Evolutionary conservation across 2,888 invertebrate species (phyloP), one percentile per base, ranked within the genome.

Genomic region (Liodrosophila aerea): DNA sequence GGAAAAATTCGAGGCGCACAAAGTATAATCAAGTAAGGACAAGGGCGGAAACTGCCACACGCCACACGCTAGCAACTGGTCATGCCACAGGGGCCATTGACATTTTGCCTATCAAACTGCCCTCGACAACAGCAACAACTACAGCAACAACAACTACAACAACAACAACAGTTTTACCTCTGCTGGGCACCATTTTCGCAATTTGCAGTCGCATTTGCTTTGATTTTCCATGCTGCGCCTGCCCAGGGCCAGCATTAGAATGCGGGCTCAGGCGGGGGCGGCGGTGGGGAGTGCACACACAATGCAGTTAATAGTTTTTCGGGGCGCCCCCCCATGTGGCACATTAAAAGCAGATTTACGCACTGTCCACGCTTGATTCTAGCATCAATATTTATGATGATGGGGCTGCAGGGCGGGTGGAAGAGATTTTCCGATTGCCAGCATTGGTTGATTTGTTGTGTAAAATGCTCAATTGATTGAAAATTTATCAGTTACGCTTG

Each of bases 291-390:
- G 11, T 1, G 11, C 33, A 15, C 47, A 37, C 45, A 27, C 39
- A 60, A 64, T 85, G 77, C 85, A 82, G 75, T 67, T 77, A 77
- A 77, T 82, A 77, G 77, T 77, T 77, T 73, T 73, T 64, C 34
- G 49, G 63, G 49, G 54, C n/a, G 53, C 11, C 37, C 15, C 60
- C 58, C 77, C 46, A 54, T 59, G 53, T 36, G 56, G 44, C 47
- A 62, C 73, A 73, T 69, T 73, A 69, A 67, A 43, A 61, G 33
- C 73, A 69, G 73, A 69, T 73, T 69, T 73, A 73, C 81, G 53
- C 68, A 39, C n/a, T 15, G 43, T 44, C 18, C 43, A 18, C 50
- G 18, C 15, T 49, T n/a, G n/a, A 12, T n/a, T 31, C 34, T 50
- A 45, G 33, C 77, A 77, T 50, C 65, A 70, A 85, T 82, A 81